Base-by-base conservation (phyloP, 1,140 invertebrate genomes). In the Araneus ventricosus region DNA sequence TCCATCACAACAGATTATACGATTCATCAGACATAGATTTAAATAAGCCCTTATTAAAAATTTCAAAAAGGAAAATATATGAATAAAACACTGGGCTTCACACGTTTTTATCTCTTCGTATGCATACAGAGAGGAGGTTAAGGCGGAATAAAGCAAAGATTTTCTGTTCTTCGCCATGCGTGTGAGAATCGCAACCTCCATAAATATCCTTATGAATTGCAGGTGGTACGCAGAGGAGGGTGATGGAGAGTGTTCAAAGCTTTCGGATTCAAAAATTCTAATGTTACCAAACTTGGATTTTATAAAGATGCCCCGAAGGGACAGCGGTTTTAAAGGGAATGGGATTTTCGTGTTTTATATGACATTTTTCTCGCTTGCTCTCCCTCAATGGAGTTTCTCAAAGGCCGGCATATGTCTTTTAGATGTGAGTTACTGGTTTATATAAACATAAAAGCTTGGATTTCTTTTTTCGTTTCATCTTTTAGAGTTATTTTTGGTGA, bases 331-430 rank as follows among this genome's bases (percentile, higher is more conserved):
- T 86, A 27, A 52, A 61, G 52, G 52, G 84, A 86, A 86, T 86
- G 84, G 84, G 84, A 86, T 86, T 86, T 57, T 86, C 52, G 84
- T 86, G 84, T 86, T 86, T 86, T 86, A 86, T 86, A 30, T n/a
- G 52, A 86, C 84, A 86, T 86, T 20, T 86, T 59, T 57, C 84
- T 30, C 45, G 17, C 84, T 7, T 22, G n/a, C 14, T 57, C 22
- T 27, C 27, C 45, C 41, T 85, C 45, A 41, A 24, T 80, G 34
- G 39, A n/a, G 27, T 24, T 45, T n/a, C 39, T 84, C 80, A 34
- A 52, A 41, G 45, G 45, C 37, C 39, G 37, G 70, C 70, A 75
- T 34, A 75, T 30, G 30, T 75, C 70, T 75, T 75, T 75, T 75
- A 75, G 30, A 37, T 20, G 70, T 37, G 70, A 75, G 30, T 22